Evolutionary conservation across 2,888 invertebrate genomes (phyloP).

Genomic region (Pherbina coryleti): DNA sequence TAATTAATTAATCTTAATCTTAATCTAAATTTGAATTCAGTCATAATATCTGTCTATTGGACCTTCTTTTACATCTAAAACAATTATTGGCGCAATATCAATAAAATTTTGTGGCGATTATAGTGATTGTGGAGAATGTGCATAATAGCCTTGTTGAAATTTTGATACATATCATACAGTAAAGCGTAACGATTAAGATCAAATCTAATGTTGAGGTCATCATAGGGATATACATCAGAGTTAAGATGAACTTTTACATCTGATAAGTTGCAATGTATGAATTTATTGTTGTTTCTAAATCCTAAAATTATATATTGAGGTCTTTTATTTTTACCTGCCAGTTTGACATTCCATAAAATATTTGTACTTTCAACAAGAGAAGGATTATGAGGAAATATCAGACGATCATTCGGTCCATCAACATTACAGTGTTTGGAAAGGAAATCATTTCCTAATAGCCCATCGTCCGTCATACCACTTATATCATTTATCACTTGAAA

Average conservation of each 20-base stretch:
- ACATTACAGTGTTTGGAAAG: too few species aligned
- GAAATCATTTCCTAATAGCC: too few species aligned
- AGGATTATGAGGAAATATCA: too few species aligned
- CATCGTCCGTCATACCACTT: too few species aligned
- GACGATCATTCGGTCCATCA: too few species aligned
- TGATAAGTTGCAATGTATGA: neutral
- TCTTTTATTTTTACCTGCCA: too few species aligned
- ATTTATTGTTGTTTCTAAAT: neutral
- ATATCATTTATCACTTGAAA: too few species aligned
- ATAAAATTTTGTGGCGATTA: neutral
- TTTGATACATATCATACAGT: constrained; percentile 8
- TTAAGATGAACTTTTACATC: constrained; percentile 5
- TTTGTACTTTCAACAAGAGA: too few species aligned
- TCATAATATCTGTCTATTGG: neutral
- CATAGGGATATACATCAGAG: constrained; percentile 43
- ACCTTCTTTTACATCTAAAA: neutral
- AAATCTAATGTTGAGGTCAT: constrained; percentile 44
- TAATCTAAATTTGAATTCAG: neutral
- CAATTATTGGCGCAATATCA: neutral
- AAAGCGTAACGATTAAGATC: constrained; percentile 43
- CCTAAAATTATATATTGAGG: too few species aligned
- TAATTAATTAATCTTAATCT: too few species aligned
- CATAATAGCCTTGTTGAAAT: neutral
- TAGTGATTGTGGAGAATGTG: neutral
- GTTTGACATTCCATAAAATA: constrained; percentile 10